Base-by-base conservation (phyloP, 2,888 invertebrate species). In the Acrobasis repandana region DNA sequence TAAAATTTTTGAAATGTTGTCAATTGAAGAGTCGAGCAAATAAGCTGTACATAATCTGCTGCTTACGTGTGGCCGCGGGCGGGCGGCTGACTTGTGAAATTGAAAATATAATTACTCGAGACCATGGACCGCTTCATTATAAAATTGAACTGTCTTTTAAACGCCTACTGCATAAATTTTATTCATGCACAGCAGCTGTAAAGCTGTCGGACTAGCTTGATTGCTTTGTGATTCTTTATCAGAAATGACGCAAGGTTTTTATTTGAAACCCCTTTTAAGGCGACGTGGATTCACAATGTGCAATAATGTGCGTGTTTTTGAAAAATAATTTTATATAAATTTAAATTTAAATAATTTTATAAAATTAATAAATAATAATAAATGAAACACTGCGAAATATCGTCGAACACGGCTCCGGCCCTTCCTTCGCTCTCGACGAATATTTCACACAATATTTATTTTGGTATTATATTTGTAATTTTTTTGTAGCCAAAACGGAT, bases 51-150 rank as follows among this genome's bases (percentile, higher is more conserved):
- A 79, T 76, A 79, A 76, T 73, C 70, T 75, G 38, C 18, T 65
- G 76, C 71, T 77, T 75, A 73, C 71, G 67, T 72, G 75, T 74
- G 67, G 77, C 83, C 78, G 62, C 70, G 69, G 82, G 85, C 81
- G 69, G 67, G 65, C 70, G 69, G 71, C 75, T 75, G 77, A 74
- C 77, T 83, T 85, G 81, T 78, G 80, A 83, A 85, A 87, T 88
- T 87, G 84, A 86, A 88, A 90, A 85, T 83, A 83, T 85, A 86
- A 88, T 86, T 87, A 86, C 83, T 77, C 65, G 68, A 70, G 77
- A 82, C 74, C 77, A 70, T 75, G 75, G 72, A 85, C 79, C 72
- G 75, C 83, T 85, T 85, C 76, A 83, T 88, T 84, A 83, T 83
- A 78, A 83, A 82, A 84, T 80, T 80, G 80, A 81, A 82, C 81